Conservation (phyloP, 2,797 vertebrate genomes). For the Luscinia luscinia region DNA sequence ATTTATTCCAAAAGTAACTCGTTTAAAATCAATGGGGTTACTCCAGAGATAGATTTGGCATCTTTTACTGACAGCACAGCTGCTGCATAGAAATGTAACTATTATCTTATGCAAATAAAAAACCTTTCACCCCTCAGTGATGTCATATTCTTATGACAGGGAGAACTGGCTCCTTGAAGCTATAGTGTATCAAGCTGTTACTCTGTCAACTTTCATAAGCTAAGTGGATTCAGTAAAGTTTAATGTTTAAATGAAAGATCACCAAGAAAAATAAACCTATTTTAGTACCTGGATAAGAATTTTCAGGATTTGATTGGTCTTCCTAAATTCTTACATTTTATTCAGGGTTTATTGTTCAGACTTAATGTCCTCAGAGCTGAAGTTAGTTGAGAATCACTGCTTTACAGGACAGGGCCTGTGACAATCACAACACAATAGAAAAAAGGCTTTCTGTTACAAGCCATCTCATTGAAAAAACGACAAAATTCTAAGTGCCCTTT, state of each 20-base stretch:
- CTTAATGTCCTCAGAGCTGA: background rate
- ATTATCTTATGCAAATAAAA: constrained; percentile 63
- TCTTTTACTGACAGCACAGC: constrained; percentile 57
- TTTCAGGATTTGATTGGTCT: background rate
- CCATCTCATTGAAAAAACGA: background rate
- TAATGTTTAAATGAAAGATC: constrained; percentile 4
- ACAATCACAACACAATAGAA: background rate
- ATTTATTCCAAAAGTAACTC: constrained; percentile 44
- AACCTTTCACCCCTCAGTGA: constrained; percentile 53
- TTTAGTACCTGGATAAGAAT: background rate
- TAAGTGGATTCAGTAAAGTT: background rate
- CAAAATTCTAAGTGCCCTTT: background rate
- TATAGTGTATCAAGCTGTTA: constrained; percentile 47
- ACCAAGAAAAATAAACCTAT: background rate
- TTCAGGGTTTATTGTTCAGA: background rate
- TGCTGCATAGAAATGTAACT: constrained; percentile 51
- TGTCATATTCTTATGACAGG: constrained; percentile 37
- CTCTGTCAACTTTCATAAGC: constrained; percentile 40
- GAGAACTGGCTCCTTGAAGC: constrained; percentile 39
- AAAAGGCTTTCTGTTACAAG: background rate
- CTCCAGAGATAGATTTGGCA: constrained; percentile 53
- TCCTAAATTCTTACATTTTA: background rate
- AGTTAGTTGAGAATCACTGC: background rate
- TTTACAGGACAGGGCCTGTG: background rate
- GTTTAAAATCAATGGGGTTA: constrained; percentile 55